Percentiles rank a stretch among this genome's conserved stretches.
Conservation (phyloP, 2,113 vertebrate species). For the Bos indicus region DNA sequence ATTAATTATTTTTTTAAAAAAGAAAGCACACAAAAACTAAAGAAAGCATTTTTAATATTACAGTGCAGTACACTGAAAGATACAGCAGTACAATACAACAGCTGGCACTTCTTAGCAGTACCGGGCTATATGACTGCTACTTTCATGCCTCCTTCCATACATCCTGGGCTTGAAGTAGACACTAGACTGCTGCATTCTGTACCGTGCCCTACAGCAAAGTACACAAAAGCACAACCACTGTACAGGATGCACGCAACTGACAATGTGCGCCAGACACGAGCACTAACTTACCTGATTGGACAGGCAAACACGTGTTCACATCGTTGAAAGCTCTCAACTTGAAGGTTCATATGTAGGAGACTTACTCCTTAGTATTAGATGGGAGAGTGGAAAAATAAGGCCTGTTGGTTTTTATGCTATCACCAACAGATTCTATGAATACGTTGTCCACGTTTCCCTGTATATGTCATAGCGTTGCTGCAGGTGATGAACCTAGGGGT, state of each 20-base stretch:
- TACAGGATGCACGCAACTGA: background rate
- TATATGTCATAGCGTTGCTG: fast-evolving
- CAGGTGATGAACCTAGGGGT: background rate
- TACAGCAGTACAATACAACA: background rate
- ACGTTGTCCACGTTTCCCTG: fast-evolving
- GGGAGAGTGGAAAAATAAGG: background rate
- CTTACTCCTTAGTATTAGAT: background rate
- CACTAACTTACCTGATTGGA: background rate
- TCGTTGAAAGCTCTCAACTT: background rate
- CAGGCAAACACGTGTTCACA: background rate
- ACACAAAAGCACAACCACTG: background rate
- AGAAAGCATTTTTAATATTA: background rate
- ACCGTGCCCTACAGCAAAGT: background rate
- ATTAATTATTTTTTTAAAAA: background rate
- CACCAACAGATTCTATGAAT: background rate
- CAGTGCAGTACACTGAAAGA: background rate
- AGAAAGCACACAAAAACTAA: background rate
- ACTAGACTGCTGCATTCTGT: background rate
- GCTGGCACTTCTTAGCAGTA: background rate
- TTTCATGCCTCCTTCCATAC: background rate
- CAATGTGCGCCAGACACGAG: background rate
- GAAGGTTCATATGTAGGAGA: background rate
- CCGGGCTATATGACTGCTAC: background rate
- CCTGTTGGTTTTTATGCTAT: background rate
- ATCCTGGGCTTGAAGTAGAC: background rate